These are phyloP conservation scores for Ceuthmochares aereus DNA, from an alignment of 2,113 vertebrate genomes.

Conservation along the genomic window DNA sequence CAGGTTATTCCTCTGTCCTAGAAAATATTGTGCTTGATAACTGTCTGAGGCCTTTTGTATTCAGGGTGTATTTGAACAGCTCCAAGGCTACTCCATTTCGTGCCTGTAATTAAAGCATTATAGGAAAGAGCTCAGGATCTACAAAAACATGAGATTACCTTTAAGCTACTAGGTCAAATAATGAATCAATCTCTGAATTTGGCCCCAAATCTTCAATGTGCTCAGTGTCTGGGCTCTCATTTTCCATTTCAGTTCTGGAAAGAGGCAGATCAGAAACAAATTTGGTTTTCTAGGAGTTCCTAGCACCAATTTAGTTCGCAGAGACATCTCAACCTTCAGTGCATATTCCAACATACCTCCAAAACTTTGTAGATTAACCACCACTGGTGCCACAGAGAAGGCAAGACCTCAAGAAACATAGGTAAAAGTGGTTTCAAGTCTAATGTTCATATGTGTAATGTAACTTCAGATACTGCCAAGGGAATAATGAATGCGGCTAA, in stretches of 20 bases:
- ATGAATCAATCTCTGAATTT: not conserved
- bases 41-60: not conserved
- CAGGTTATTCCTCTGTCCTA: not conserved
- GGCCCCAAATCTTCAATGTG: accelerated
- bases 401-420: not conserved
- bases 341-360: accelerated
- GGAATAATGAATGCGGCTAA: not conserved
- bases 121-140: not conserved
- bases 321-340: not conserved
- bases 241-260: not conserved
- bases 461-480: not conserved
- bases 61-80: not conserved
- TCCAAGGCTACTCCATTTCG: not conserved
- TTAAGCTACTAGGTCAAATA: not conserved
- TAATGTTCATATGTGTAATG: not conserved
- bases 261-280: not conserved
- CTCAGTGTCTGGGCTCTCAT: not conserved
- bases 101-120: not conserved
- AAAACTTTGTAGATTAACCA: not conserved
- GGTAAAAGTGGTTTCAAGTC: not conserved
- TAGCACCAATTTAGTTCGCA: not conserved
- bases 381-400: not conserved
- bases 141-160: not conserved
- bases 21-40: not conserved
- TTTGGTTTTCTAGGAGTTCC: not conserved